Base-by-base conservation (phyloP, 1,140 invertebrate genomes). In the Drosophila tsacasi region DNA sequence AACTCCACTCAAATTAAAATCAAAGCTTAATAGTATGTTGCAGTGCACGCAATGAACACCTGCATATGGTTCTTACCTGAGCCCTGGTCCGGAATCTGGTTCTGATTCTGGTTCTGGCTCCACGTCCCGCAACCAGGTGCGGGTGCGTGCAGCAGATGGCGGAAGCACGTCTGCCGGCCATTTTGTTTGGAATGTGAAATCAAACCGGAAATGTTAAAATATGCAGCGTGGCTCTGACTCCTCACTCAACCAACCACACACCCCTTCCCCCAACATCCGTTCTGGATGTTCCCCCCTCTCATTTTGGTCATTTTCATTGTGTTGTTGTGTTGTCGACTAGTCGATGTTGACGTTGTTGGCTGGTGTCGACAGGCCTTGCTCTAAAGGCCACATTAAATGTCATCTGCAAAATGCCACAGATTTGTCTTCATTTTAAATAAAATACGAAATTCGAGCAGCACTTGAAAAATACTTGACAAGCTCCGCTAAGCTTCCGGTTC, bases 171-270 rank as follows among this genome's bases (percentile, higher is more conserved):
- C 81, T 81, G 81, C 78, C 84, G 78, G 81, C 81, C 84, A 84
- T 90, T 89, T 89, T 89, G 85, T 89, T 84, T 89, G 85, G 74
- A 84, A 71, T 84, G 60, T 87, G 85, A 89, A 90, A 89, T 89
- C 73, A 89, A 90, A 84, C 85, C 84, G 85, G 84, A 89, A 84
- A 80, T 89, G 85, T 75, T 83, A 55, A 89, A 89, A 89, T 89
- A 89, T 89, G 81, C 85, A 84, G 78, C 74, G 73, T 79, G 49
- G 54, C 74, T 49, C 64, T 49, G 63, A 78, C 64, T 77, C 74
- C 35, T 44, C 55, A 39, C 54, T 52, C 27, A 39, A 64, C 76
- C 27, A 39, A 64, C 76, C 57, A 52, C 76, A 27, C 42, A 44
- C n/a, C 12, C 25, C 10, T 9, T 7, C 17, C 17, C 35, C 39